Conservation (phyloP, 1,140 invertebrate genomes). For the Parasteatoda tepidariorum region DNA sequence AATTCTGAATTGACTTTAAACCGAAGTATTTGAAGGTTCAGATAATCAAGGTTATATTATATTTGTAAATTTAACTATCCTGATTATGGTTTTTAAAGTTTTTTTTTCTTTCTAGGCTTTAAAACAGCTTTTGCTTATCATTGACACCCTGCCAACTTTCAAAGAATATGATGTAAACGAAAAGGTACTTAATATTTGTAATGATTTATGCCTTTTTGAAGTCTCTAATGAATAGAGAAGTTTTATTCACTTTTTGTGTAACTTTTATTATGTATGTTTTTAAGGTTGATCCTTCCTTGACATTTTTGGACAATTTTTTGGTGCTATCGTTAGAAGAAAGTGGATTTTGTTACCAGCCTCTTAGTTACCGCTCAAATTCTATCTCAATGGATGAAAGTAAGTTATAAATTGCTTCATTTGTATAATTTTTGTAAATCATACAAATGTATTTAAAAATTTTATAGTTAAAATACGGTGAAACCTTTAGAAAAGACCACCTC, state of each 20-base stretch:
- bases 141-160: neutral
- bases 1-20: no score
- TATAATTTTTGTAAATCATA: neutral
- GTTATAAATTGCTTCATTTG: neutral
- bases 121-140: slow-evolving; percentile 10
- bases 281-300: slow-evolving; percentile 43
- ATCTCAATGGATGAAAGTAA: slow-evolving; percentile 15
- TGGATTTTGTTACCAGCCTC: slow-evolving; percentile 16
- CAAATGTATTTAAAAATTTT: neutral
- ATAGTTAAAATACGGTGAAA: neutral
- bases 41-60: no score
- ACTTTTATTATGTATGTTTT: neutral
- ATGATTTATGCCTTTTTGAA: neutral
- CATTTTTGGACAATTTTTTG: slow-evolving; percentile 48
- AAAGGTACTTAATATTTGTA: neutral
- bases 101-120: slow-evolving; percentile 7
- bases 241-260: neutral
- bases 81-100: no score
- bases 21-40: no score
- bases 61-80: no score
- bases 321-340: slow-evolving; percentile 13
- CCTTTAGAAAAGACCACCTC: no score
- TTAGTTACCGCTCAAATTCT: neutral
- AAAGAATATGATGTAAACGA: neutral
- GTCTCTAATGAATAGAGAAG: neutral